phyloP scores from a whole-genome alignment of 2,113 vertebrate genomes.

The Caloenas nicobarica region DNA sequence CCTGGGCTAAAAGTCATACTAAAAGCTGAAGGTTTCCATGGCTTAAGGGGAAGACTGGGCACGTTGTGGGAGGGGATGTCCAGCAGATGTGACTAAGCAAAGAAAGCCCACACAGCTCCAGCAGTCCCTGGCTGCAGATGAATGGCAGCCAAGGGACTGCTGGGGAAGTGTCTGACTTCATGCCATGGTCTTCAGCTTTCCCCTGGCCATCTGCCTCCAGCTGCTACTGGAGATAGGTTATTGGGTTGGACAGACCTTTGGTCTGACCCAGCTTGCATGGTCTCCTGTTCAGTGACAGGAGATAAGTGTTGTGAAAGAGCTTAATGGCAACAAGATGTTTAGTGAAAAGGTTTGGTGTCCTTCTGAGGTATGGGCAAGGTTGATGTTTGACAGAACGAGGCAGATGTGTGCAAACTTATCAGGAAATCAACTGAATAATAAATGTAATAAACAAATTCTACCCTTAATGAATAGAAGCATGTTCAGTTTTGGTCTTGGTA shows the following conservation, averaged over 20 bases:
- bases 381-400: neutral
- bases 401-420: neutral
- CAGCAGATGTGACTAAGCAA: neutral
- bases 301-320: neutral
- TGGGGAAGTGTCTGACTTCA: neutral
- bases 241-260: neutral
- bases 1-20: neutral
- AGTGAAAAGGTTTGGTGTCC: neutral
- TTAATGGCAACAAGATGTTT: neutral
- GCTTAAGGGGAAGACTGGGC: neutral
- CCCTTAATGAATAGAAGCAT: neutral
- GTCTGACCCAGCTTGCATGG: neutral
- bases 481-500: neutral
- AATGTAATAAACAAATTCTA: neutral
- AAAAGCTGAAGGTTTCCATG: neutral
- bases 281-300: neutral
- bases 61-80: rapidly evolving
- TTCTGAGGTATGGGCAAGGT: neutral
- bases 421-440: neutral
- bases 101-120: neutral
- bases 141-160: neutral
- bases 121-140: neutral
- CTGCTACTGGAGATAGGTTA: neutral
- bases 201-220: neutral
- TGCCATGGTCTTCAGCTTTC: neutral